Percentiles rank a stretch among this genome's conserved stretches.
Evolutionary conservation across 2,113 vertebrate genomes (phyloP).

Genomic region (Polypterus senegalus): DNA sequence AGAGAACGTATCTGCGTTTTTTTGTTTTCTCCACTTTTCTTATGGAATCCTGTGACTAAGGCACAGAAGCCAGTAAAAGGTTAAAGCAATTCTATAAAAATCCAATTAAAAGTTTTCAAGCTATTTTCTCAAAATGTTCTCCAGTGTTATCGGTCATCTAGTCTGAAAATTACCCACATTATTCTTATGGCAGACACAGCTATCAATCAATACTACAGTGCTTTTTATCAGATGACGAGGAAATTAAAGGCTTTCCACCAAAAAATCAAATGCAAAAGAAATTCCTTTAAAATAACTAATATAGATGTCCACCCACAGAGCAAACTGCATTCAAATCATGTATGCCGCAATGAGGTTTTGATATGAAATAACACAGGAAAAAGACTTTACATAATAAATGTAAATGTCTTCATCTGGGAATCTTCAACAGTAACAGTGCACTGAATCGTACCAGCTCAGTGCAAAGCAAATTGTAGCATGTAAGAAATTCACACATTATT

Average conservation of each 20-base stretch:
- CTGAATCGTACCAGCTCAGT: too few species aligned
- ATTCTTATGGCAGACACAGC: constrained; percentile 37
- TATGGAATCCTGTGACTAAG: too few species aligned
- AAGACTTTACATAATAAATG: too few species aligned
- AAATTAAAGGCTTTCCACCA: constrained; percentile 28
- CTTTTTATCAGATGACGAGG: constrained; percentile 43
- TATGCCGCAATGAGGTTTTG: neutral
- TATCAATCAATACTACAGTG: constrained; percentile 37
- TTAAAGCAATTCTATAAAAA: constrained; percentile 16
- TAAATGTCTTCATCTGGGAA: too few species aligned
- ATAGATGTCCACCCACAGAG: constrained; percentile 6
- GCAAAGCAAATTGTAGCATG: too few species aligned
- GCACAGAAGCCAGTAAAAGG: constrained; percentile 5
- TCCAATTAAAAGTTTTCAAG: constrained; percentile 28
- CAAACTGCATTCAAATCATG: constrained; percentile 5
- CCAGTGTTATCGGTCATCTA: constrained; percentile 47
- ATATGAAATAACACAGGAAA: neutral
- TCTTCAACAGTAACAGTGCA: too few species aligned
- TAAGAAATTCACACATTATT: too few species aligned
- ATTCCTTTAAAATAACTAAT: constrained; percentile 10
- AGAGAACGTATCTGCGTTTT: too few species aligned
- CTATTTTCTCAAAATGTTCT: constrained; percentile 32
- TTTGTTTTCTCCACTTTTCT: too few species aligned
- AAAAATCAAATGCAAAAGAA: constrained; percentile 17
- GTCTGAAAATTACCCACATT: constrained; percentile 46